A percentile compares a stretch with the other conserved stretches of the same genome.
These are phyloP conservation scores for Epistrophella euchroma DNA, from an alignment of 2,888 invertebrate species.

Conservation along the genomic window DNA sequence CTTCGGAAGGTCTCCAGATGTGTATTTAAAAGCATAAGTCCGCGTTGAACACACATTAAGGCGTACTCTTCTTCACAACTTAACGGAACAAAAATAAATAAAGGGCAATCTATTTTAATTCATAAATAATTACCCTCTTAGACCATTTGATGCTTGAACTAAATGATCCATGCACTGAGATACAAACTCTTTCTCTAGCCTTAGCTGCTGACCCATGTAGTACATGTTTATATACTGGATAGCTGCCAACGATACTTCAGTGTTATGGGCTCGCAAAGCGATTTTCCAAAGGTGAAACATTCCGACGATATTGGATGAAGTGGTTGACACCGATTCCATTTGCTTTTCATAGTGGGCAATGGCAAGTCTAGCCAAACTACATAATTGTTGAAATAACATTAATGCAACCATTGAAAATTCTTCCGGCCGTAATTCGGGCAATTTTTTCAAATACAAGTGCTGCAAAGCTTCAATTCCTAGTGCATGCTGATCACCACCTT, in stretches of 20 bases:
- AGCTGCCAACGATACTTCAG: slow-evolving; percentile 97
- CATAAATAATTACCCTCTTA: slow-evolving; percentile 82
- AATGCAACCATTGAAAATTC: slow-evolving; percentile 96
- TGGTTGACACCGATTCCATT: slow-evolving; percentile 80
- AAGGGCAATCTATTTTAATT: neutral
- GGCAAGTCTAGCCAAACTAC: slow-evolving; percentile 93
- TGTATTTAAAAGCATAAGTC: slow-evolving; percentile 93
- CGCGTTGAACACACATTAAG: slow-evolving; percentile 94
- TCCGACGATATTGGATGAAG: slow-evolving; percentile 88
- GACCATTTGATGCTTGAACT: slow-evolving; percentile 91
- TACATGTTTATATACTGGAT: slow-evolving; percentile 97
- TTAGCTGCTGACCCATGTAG: slow-evolving; percentile 95
- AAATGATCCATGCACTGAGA: slow-evolving; percentile 96
- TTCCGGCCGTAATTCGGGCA: slow-evolving; percentile 94
- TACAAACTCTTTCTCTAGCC: slow-evolving; percentile 96
- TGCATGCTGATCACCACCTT: slow-evolving; percentile 96
- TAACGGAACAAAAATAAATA: slow-evolving; percentile 16
- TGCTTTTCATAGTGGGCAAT: slow-evolving; percentile 88
- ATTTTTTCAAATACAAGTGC: slow-evolving; percentile 94
- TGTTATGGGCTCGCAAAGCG: slow-evolving; percentile 94
- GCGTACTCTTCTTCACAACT: slow-evolving; percentile 88
- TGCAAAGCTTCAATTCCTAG: slow-evolving; percentile 93
- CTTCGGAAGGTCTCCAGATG: slow-evolving; percentile 96
- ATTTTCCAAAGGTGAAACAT: slow-evolving; percentile 98
- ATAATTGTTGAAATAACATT: slow-evolving; percentile 95